phyloP scores from a whole-genome alignment of 2,113 vertebrate genomes.

The Eudorcas thomsonii region DNA sequence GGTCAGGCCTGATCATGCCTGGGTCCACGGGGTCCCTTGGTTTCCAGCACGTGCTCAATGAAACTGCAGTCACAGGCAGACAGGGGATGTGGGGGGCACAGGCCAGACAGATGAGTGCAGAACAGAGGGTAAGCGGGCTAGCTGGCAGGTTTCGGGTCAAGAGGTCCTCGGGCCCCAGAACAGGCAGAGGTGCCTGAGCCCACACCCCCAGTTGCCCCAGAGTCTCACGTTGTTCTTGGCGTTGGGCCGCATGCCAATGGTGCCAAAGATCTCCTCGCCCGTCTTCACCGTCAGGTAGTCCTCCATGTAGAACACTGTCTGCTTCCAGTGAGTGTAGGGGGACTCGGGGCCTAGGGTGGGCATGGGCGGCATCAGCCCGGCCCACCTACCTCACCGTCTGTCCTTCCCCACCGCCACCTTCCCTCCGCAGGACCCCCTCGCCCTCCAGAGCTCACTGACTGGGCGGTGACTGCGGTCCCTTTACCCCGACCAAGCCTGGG shows the following conservation, averaged over 20 bases:
- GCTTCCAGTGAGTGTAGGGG: slow-evolving; percentile 96
- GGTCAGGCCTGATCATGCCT: neutral
- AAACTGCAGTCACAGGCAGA: neutral
- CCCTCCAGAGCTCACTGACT: no score
- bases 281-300: slow-evolving; percentile 96
- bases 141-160: fast-evolving
- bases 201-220: fast-evolving
- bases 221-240: slow-evolving; percentile 93
- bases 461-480: fast-evolving
- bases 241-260: slow-evolving; percentile 94
- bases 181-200: neutral
- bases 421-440: neutral
- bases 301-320: slow-evolving; percentile 95
- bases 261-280: slow-evolving; percentile 94
- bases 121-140: neutral
- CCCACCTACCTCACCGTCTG: fast-evolving
- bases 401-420: fast-evolving
- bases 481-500: neutral
- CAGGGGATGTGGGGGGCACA: neutral
- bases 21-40: no score
- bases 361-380: fast-evolving
- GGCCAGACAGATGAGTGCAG: neutral
- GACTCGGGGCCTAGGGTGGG: slow-evolving; percentile 88
- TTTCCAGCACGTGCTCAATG: neutral
- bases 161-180: neutral